These are phyloP conservation scores for Pachyramphus minor DNA, from an alignment of 2,113 vertebrate genomes.

Conservation along the genomic window DNA sequence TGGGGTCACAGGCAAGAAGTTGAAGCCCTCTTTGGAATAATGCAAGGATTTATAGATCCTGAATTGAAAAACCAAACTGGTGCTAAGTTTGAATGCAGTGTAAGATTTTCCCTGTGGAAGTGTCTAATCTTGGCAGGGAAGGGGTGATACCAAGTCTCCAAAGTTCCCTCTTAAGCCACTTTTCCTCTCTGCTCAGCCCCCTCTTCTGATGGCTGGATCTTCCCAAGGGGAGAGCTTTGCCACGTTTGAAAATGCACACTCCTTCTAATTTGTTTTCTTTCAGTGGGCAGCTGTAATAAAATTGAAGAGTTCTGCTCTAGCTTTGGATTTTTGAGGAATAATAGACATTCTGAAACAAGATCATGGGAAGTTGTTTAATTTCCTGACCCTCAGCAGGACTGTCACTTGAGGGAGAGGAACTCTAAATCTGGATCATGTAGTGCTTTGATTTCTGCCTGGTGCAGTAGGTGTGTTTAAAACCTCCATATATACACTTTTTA, in stretches of 20 bases:
- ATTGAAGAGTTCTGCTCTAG: neutral
- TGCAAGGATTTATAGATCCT: neutral
- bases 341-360: neutral
- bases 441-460: neutral
- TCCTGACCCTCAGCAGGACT: neutral
- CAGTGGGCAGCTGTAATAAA: neutral
- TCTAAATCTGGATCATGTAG: neutral
- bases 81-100: neutral
- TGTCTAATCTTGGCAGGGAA: neutral
- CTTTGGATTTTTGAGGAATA: neutral
- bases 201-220: neutral
- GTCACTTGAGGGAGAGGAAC: neutral
- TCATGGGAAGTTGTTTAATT: neutral
- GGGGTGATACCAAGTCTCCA: neutral
- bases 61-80: neutral
- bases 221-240: neutral
- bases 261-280: neutral
- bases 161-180: neutral
- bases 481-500: neutral
- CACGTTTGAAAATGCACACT: neutral
- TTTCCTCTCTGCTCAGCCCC: neutral
- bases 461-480: neutral
- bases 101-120: neutral
- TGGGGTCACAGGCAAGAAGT: neutral
- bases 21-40: neutral